Evolutionary conservation across 2,888 invertebrate genomes (phyloP).

Genomic region (Plemyria rubiginata): DNA sequence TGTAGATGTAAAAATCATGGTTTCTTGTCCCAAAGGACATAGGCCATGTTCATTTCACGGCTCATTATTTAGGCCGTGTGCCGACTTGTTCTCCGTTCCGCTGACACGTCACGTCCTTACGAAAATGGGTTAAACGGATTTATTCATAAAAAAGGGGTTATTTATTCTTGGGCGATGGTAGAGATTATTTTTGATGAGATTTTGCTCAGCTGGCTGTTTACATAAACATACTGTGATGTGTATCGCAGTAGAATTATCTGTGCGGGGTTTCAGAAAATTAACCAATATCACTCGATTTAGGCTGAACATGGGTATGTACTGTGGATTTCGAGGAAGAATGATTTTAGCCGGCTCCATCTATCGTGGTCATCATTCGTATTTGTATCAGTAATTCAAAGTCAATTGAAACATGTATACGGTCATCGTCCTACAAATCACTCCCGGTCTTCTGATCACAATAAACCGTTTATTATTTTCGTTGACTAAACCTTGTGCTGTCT

Average conservation of each 20-base stretch:
- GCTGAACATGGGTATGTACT: too few relatives aligned
- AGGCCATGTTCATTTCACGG: slow-evolving; percentile 57
- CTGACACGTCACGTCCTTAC: slow-evolving; percentile 33
- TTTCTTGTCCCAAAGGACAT: slow-evolving; percentile 3
- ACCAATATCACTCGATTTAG: too few relatives aligned
- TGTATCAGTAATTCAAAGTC: too few relatives aligned
- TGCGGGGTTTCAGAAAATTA: not conserved
- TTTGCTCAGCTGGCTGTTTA: slow-evolving; percentile 2
- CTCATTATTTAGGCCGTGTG: slow-evolving; percentile 63
- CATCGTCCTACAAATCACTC: too few relatives aligned
- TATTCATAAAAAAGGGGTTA: slow-evolving; percentile 25
- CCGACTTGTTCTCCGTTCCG: slow-evolving; percentile 51
- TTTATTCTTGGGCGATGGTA: slow-evolving; percentile 22
- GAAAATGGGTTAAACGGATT: slow-evolving; percentile 36
- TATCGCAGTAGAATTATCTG: not conserved
- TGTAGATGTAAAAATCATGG: not conserved
- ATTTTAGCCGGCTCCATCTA: too few relatives aligned
- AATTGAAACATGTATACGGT: too few relatives aligned
- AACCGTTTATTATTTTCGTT: too few relatives aligned
- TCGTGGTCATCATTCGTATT: too few relatives aligned
- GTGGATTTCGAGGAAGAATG: too few relatives aligned
- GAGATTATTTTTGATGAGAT: slow-evolving; percentile 24
- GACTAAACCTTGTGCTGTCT: too few relatives aligned
- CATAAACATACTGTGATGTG: not conserved
- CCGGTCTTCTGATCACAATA: too few relatives aligned